These are phyloP conservation scores for Drosophila kepulauana DNA, from an alignment of 1,140 invertebrate genomes.

Conservation along the genomic window DNA sequence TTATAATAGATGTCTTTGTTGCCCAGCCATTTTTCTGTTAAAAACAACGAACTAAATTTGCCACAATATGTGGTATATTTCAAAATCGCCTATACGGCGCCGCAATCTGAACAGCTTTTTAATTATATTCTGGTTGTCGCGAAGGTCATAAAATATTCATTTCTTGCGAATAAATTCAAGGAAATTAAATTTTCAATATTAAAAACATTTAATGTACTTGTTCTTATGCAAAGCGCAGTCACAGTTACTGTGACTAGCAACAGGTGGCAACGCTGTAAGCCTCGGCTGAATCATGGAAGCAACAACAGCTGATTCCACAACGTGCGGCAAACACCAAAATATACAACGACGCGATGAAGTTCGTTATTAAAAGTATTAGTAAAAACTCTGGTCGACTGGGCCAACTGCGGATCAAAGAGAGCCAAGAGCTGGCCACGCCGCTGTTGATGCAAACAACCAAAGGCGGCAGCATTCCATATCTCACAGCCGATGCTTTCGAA, in stretches of 20 bases:
- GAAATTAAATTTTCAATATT: no score
- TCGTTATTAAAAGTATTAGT: constrained; percentile 85
- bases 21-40: no score
- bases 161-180: no score
- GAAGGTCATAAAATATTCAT: no score
- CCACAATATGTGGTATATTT: no score
- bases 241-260: constrained; percentile 4
- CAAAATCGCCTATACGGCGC: no score
- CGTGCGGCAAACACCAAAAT: constrained; percentile 39
- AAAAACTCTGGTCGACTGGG: constrained; percentile 86
- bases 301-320: constrained; percentile 21
- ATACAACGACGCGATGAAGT: constrained; percentile 86
- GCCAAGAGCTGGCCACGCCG: constrained; percentile 49
- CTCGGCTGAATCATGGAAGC: constrained; percentile 8
- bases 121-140: no score
- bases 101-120: no score
- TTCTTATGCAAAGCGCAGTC: neutral
- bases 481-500: constrained; percentile 89
- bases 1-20: no score
- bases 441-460: constrained; percentile 81
- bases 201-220: no score
- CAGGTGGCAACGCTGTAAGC: neutral
- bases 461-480: constrained; percentile 88
- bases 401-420: constrained; percentile 83
- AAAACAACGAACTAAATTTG: no score